Conservation (phyloP, 2,797 vertebrate species). For the Erithacus rubecula region DNA sequence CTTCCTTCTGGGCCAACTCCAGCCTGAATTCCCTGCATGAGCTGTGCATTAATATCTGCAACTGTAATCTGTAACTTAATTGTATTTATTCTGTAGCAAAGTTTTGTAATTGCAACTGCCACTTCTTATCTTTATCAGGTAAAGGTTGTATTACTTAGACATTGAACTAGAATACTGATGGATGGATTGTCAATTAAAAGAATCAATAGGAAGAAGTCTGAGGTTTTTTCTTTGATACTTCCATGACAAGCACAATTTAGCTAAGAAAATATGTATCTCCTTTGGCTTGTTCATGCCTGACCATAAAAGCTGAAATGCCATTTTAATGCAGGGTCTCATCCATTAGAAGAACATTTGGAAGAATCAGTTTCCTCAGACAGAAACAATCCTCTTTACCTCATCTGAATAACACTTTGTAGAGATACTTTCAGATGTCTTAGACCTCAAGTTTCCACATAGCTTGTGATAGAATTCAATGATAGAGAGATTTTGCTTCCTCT, state of each 20-base stretch:
- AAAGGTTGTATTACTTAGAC: constrained; percentile 53
- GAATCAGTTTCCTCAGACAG: neutral
- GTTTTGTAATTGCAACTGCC: constrained; percentile 54
- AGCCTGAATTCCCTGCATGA: neutral
- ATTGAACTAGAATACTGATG: constrained; percentile 46
- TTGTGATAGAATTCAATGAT: neutral
- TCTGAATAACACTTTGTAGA: neutral
- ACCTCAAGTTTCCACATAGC: neutral
- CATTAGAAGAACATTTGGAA: neutral
- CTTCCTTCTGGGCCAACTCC: neutral
- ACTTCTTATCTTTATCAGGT: constrained; percentile 60
- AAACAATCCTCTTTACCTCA: neutral
- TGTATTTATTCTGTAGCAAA: constrained; percentile 50
- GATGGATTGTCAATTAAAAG: constrained; percentile 3
- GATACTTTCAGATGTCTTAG: neutral
- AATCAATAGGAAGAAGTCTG: neutral
- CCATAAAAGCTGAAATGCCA: neutral
- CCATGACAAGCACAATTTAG: constrained; percentile 17
- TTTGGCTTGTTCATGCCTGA: constrained; percentile 24
- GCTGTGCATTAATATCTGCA: constrained; percentile 8
- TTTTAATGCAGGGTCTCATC: constrained; percentile 13
- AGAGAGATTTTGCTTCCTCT: neutral
- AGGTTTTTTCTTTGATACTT: neutral
- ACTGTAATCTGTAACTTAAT: constrained; percentile 50
- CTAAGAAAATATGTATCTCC: constrained; percentile 13